phyloP scores from a whole-genome alignment of 2,113 vertebrate genomes.

The Sigmodon hispidus region DNA sequence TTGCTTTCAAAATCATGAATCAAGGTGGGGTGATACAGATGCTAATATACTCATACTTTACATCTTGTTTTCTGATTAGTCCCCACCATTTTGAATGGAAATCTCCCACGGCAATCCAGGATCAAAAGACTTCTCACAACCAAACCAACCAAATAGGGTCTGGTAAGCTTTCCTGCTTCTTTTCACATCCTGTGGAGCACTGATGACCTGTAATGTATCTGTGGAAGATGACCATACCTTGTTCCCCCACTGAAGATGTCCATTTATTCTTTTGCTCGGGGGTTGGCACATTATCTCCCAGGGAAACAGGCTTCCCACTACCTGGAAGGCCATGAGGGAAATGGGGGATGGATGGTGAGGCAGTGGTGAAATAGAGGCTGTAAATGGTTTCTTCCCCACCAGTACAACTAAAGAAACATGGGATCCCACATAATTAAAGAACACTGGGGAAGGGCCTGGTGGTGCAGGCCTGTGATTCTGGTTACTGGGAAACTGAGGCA shows the following conservation, averaged over 20 bases:
- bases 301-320: background rate
- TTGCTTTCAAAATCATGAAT: background rate
- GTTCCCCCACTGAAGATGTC: background rate
- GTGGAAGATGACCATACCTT: background rate
- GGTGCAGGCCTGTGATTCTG: background rate
- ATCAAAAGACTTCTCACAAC: background rate
- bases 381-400: background rate
- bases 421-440: background rate
- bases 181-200: background rate
- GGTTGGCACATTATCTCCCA: background rate
- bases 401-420: background rate
- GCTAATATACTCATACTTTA: background rate
- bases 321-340: background rate
- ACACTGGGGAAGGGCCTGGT: background rate
- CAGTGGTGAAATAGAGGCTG: background rate
- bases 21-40: background rate
- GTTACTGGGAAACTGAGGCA: background rate
- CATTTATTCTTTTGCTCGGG: background rate
- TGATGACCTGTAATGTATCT: background rate
- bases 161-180: background rate
- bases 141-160: background rate
- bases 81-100: background rate
- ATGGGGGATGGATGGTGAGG: rapidly evolving
- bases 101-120: background rate
- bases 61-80: conserved; percentile 5